phyloP scores from a whole-genome alignment of 2,888 invertebrate species.

The Ornithoptera alexandrae region DNA sequence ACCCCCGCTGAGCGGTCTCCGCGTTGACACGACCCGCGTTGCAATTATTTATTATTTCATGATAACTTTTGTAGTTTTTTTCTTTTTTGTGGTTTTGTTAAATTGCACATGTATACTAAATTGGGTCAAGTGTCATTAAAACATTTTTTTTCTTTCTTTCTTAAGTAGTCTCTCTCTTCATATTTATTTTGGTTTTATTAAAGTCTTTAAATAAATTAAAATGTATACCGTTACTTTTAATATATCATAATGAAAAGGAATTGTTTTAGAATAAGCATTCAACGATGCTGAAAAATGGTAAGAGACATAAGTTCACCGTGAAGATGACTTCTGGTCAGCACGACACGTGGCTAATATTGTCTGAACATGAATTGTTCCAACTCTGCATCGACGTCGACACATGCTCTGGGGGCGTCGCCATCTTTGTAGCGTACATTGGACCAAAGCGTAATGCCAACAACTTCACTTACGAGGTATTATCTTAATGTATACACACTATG shows the following conservation, averaged over 20 bases:
- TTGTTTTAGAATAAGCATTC: constrained; percentile 54
- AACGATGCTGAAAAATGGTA: constrained; percentile 55
- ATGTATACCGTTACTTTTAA: background rate
- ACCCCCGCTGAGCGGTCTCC: too few relatives aligned
- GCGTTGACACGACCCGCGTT: too few relatives aligned
- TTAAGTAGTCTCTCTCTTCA: too few relatives aligned
- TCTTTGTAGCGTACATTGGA: constrained; percentile 68
- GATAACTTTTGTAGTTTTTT: too few relatives aligned
- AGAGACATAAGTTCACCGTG: constrained; percentile 56
- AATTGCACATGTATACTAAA: too few relatives aligned
- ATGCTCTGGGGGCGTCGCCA: constrained; percentile 58
- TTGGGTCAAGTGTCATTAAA: too few relatives aligned
- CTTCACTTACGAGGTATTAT: constrained; percentile 58
- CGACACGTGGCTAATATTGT: constrained; percentile 61
- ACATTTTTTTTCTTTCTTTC: too few relatives aligned
- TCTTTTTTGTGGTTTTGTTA: too few relatives aligned
- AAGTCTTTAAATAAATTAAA: too few relatives aligned
- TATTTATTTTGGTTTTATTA: too few relatives aligned
- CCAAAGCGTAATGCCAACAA: constrained; percentile 60
- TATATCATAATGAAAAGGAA: background rate
- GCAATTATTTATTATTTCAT: too few relatives aligned
- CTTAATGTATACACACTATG: background rate
- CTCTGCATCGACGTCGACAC: constrained; percentile 61
- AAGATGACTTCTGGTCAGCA: constrained; percentile 60
- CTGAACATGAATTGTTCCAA: constrained; percentile 61